phyloP scores from a whole-genome alignment of 2,888 invertebrate genomes.

The Barypeithes pellucidus region DNA sequence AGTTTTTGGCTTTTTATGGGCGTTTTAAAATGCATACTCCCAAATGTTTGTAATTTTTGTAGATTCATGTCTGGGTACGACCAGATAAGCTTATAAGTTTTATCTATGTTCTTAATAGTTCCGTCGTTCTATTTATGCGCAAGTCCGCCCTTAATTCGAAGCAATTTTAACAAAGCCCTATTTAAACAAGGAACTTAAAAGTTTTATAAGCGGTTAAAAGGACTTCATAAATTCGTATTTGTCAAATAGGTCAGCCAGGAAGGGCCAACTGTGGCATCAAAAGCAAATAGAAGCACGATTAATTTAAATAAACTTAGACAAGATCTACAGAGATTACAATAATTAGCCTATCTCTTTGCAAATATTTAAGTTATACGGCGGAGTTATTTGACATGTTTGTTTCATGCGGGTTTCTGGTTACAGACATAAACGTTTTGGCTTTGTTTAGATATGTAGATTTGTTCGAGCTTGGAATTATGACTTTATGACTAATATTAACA shows the following conservation, averaged over 20 bases:
- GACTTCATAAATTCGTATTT: constrained; percentile 32
- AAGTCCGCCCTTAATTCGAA: background rate
- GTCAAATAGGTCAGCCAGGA: constrained; percentile 42
- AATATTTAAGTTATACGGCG: constrained; percentile 45
- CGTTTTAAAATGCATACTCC: too few species aligned
- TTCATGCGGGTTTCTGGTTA: constrained; percentile 39
- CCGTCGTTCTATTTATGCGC: too few species aligned
- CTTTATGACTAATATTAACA: constrained; percentile 17
- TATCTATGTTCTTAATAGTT: too few species aligned
- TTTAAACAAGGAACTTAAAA: background rate
- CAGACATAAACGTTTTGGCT: constrained; percentile 44
- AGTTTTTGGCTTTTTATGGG: too few species aligned
- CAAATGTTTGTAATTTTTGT: too few species aligned
- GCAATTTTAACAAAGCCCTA: background rate
- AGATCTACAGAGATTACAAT: constrained; percentile 49
- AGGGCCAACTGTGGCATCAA: constrained; percentile 41
- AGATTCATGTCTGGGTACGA: too few species aligned
- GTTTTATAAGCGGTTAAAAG: background rate
- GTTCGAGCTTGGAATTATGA: constrained; percentile 35
- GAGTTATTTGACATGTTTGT: constrained; percentile 48
- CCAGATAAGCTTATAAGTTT: too few species aligned
- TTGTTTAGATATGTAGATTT: constrained; percentile 48
- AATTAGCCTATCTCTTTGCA: constrained; percentile 51
- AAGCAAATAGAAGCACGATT: constrained; percentile 44
- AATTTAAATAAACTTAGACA: constrained; percentile 48